A percentile compares a stretch with the other conserved stretches of the same genome.
phyloP scores from a whole-genome alignment of 2,113 vertebrate species.

The Uropsilus gracilis region DNA sequence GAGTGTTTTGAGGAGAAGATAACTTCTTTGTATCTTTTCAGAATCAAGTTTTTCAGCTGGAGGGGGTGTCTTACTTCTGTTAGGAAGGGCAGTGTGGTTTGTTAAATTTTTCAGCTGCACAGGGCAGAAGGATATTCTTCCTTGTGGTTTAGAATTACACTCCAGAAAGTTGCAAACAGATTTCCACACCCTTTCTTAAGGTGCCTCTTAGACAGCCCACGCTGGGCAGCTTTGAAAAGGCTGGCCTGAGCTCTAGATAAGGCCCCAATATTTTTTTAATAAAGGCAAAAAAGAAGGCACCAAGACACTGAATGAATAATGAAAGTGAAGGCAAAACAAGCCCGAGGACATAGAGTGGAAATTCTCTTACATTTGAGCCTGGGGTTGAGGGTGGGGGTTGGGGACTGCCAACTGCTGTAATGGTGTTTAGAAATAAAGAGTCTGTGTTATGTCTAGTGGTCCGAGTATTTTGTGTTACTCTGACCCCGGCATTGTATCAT shows the following conservation, averaged over 20 bases:
- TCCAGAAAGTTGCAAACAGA: slow-evolving; percentile 65
- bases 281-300: slow-evolving; percentile 48
- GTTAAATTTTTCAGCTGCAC: slow-evolving; percentile 47
- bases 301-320: not conserved
- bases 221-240: slow-evolving; percentile 18
- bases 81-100: slow-evolving; percentile 74
- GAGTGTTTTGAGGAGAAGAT: slow-evolving; percentile 62
- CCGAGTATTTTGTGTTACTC: slow-evolving; percentile 88
- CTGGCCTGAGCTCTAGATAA: not conserved
- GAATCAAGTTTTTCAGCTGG: not conserved
- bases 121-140: slow-evolving; percentile 82
- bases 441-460: slow-evolving; percentile 93
- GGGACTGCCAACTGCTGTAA: slow-evolving; percentile 77
- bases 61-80: not conserved
- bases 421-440: slow-evolving; percentile 87
- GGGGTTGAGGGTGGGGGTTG: slow-evolving; percentile 54
- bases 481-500: slow-evolving; percentile 87
- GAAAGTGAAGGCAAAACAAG: slow-evolving; percentile 63
- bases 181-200: slow-evolving; percentile 51
- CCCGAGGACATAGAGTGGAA: slow-evolving; percentile 58
- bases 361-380: slow-evolving; percentile 62
- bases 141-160: slow-evolving; percentile 67
- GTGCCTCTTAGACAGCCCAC: no score
- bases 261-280: not conserved
- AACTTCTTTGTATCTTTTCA: not conserved